Evolutionary conservation across 2,113 vertebrate species (phyloP).

Genomic region (Phylloscopus trochiloides): DNA sequence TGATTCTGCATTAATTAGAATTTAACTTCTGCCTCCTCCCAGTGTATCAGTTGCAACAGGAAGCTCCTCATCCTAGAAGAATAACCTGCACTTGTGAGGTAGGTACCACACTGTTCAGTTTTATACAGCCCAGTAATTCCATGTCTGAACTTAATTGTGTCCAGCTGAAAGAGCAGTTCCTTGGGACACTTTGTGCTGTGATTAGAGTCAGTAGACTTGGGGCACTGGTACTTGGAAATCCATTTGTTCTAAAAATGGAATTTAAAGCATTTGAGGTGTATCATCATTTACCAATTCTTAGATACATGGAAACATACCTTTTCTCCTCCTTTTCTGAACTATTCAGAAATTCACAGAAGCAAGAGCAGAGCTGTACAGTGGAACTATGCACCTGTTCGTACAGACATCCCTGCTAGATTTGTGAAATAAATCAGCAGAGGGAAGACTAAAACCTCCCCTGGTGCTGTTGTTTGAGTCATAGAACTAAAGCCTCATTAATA

Average conservation of each 20-base stretch:
- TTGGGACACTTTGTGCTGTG: background rate
- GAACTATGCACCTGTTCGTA: rapidly evolving
- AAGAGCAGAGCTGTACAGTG: background rate
- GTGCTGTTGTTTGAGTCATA: background rate
- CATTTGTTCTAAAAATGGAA: background rate
- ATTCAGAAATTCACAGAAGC: background rate
- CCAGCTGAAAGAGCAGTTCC: background rate
- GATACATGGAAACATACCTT: background rate
- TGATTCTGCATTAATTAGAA: background rate
- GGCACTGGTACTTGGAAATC: background rate
- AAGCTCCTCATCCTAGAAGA: conserved; percentile 84
- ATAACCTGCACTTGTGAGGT: conserved; percentile 82
- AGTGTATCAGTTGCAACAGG: conserved; percentile 85
- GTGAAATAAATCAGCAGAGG: background rate
- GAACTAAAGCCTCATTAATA: background rate
- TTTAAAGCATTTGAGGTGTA: background rate
- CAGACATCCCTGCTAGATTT: background rate
- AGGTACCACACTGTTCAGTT: background rate
- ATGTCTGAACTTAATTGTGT: background rate
- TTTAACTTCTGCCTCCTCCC: conserved; percentile 61
- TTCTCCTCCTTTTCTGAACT: background rate
- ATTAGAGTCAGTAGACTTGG: background rate
- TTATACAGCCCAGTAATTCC: background rate
- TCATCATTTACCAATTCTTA: background rate
- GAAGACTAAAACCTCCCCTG: background rate